Evolutionary conservation across 2,113 vertebrate genomes (phyloP).

Genomic region (Procavia capensis): DNA sequence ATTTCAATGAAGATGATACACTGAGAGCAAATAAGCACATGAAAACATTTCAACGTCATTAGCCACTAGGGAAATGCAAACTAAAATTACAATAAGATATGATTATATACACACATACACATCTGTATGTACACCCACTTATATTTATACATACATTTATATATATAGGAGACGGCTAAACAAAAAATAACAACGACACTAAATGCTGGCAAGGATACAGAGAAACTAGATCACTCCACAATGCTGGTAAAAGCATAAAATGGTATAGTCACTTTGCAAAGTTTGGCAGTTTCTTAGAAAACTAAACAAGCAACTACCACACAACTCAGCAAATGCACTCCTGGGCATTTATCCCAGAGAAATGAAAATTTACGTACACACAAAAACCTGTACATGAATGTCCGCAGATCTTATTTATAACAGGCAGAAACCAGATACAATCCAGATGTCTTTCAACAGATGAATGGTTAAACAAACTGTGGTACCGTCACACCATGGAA

Average conservation of each 20-base stretch:
- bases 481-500: background rate
- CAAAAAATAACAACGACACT: fast-evolving
- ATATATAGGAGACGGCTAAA: too few relatives aligned
- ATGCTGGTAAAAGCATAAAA: background rate
- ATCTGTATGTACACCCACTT: too few relatives aligned
- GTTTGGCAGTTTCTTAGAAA: background rate
- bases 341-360: background rate
- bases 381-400: background rate
- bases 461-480: background rate
- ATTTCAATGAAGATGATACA: too few relatives aligned
- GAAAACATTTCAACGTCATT: too few relatives aligned
- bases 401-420: background rate
- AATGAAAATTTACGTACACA: background rate
- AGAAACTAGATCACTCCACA: too few relatives aligned
- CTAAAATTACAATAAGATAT: too few relatives aligned
- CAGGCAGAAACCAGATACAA: background rate
- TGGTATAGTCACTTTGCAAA: background rate
- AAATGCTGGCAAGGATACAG: background rate
- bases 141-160: too few relatives aligned
- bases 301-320: background rate
- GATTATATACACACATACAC: too few relatives aligned
- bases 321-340: background rate
- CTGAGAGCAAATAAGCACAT: too few relatives aligned
- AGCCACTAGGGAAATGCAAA: too few relatives aligned
- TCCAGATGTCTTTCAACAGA: background rate